Evolutionary conservation across 1,140 invertebrate species (phyloP).

Genomic region (Sminthurides bifidus): DNA sequence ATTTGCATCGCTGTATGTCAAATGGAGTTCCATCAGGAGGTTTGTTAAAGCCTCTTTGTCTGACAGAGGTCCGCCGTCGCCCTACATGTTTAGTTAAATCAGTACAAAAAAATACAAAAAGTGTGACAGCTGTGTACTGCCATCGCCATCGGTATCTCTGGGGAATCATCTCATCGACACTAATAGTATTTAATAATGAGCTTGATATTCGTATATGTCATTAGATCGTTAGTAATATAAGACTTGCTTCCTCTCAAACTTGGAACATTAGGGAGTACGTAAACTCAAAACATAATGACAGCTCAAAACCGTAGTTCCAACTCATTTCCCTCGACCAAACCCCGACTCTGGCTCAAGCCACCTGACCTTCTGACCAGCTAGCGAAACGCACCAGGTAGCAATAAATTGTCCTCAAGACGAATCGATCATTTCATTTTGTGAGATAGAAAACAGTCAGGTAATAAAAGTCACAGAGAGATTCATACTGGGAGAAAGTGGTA

Average conservation of each 20-base stretch:
- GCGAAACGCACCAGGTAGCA: too few species aligned
- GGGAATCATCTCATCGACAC: background rate
- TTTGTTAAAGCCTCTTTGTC: slow-evolving; percentile 7
- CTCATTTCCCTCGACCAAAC: too few species aligned
- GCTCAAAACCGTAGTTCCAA: too few species aligned
- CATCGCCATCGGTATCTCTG: background rate
- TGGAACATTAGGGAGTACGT: too few species aligned
- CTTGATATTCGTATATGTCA: too few species aligned
- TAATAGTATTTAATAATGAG: too few species aligned
- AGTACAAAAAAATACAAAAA: background rate
- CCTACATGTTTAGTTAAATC: background rate
- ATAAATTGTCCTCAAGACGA: background rate
- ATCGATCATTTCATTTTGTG: background rate
- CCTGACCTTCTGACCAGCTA: too few species aligned
- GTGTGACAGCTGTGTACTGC: background rate
- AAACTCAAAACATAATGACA: too few species aligned
- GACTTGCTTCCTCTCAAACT: too few species aligned
- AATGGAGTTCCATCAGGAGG: slow-evolving; percentile 3
- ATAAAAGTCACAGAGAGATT: background rate
- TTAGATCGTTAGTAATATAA: too few species aligned
- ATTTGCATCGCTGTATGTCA: background rate
- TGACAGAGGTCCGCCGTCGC: background rate
- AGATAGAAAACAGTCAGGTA: background rate
- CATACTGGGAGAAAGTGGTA: too few species aligned
- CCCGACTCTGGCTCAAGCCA: too few species aligned